Percentiles rank a stretch among this genome's conserved stretches.
Evolutionary conservation across 2,797 vertebrate genomes (phyloP).

Genomic region (Thaleichthys pacificus): DNA sequence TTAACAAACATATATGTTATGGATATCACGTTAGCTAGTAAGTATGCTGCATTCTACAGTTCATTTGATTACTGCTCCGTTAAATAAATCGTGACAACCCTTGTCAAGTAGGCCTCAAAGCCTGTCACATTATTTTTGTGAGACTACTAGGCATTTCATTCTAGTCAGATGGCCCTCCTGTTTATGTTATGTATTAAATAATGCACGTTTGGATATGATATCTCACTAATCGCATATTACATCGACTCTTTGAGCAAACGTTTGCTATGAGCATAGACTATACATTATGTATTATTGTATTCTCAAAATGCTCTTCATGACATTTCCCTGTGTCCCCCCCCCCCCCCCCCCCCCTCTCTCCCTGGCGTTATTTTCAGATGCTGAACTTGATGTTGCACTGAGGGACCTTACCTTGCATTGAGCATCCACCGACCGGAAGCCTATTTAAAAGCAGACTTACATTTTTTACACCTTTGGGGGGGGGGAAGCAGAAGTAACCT

Average conservation of each 20-base stretch:
- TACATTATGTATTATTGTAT: background rate
- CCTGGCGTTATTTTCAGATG: constrained; percentile 77
- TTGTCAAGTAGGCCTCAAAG: constrained; percentile 42
- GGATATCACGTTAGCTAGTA: background rate
- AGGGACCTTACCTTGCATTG: constrained; percentile 74
- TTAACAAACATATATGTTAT: background rate
- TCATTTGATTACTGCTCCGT: background rate
- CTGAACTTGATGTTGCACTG: constrained; percentile 86
- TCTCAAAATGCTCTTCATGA: background rate
- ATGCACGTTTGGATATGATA: background rate
- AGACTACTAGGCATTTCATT: background rate
- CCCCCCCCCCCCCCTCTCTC: background rate
- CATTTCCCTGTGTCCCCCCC: background rate
- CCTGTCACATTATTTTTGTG: constrained; percentile 20
- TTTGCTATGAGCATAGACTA: background rate
- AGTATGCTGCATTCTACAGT: background rate
- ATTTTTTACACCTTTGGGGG: constrained; percentile 76
- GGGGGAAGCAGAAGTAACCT: constrained; percentile 92
- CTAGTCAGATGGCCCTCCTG: background rate
- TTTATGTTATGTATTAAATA: background rate
- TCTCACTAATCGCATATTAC: no score
- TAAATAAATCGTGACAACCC: background rate
- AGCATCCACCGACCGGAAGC: constrained; percentile 72
- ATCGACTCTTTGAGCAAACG: background rate
- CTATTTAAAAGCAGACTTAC: constrained; percentile 67